phyloP scores from a whole-genome alignment of 2,888 invertebrate genomes.

The Omphaloscelis lunosa region DNA sequence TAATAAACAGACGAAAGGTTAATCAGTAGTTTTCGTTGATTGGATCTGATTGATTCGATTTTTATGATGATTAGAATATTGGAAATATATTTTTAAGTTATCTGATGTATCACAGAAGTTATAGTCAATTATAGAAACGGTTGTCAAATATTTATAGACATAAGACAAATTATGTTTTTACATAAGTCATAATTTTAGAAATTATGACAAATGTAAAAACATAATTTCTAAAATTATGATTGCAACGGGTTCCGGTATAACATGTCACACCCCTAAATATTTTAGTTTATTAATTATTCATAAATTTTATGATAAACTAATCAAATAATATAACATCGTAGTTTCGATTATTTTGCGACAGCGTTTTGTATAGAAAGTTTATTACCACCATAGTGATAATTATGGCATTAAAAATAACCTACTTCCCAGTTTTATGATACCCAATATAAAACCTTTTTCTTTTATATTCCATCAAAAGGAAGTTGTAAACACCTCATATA shows the following conservation, averaged over 20 bases:
- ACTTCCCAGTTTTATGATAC: conserved; percentile 57
- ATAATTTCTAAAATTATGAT: not conserved
- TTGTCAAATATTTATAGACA: conserved; percentile 37
- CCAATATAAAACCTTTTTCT: conserved; percentile 47
- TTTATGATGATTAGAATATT: conserved; percentile 48
- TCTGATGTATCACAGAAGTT: conserved; percentile 33
- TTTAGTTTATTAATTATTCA: conserved; percentile 21
- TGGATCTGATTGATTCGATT: conserved; percentile 59
- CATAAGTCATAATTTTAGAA: not conserved
- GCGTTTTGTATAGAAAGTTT: conserved; percentile 59
- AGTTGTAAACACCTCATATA: conserved; percentile 61
- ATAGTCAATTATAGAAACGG: conserved; percentile 44
- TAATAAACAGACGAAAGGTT: conserved; percentile 47
- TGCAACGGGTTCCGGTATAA: not conserved
- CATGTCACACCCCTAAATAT: not conserved
- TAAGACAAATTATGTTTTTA: conserved; percentile 24
- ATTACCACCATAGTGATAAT: conserved; percentile 56
- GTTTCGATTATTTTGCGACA: conserved; percentile 50
- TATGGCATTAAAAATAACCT: conserved; percentile 57
- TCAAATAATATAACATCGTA: conserved; percentile 26
- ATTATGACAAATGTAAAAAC: no score
- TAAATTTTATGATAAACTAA: conserved; percentile 14
- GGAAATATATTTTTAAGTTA: conserved; percentile 34
- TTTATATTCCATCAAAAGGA: conserved; percentile 55
- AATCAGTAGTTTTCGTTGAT: conserved; percentile 56